Base-by-base conservation (phyloP, 2,113 vertebrate genomes). In the Pteropus alecto region DNA sequence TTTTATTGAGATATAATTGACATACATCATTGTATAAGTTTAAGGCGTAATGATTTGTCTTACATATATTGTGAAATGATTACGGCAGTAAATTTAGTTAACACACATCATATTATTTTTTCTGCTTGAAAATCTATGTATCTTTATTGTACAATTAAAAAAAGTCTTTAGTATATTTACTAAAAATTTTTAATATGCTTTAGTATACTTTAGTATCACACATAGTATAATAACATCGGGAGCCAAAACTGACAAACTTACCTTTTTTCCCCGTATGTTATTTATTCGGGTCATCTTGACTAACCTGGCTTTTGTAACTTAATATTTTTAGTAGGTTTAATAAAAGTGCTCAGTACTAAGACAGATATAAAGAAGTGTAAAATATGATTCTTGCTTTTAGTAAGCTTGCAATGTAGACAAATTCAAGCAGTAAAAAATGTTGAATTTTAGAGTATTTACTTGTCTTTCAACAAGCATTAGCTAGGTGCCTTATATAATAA, bases 381-480 rank as follows among this genome's bases (percentile, higher is more conserved):
- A 68, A 79, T 81, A 48, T 70, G 43, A 87, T 56, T 87, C n/a
- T 94, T 89, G 16, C n/a, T 38, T 90, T 86, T 33, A 65, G 43
- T 87, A 88, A 68, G 3, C 35, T 92, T 94, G 11, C 8, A 91
- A 30, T 85, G 30, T 77, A 89, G 79, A 89, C 10, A 63, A 79
- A 88, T 65, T 21, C 60, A 77, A 21, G 3, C 30, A 81, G 38
- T 93, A 60, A 54, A 79, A 91, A 46, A 82, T 85, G 38, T 41
- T 95, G 60, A 97, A 76, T 77, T 90, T 90, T 28, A 70, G 38
- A 46, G 18, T 48, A 68, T 91, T 96, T 82, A 70, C 9, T 70
- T 91, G 60, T 77, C 26, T 74, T 85, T 90, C 56, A 86, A 74
- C 21, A 93, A 93, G 65, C 94, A 65, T 73, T 86, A 78, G 24